Percentiles rank a stretch among this genome's conserved stretches.
phyloP scores from a whole-genome alignment of 2,888 invertebrate genomes.

The Rosalia funebris region DNA sequence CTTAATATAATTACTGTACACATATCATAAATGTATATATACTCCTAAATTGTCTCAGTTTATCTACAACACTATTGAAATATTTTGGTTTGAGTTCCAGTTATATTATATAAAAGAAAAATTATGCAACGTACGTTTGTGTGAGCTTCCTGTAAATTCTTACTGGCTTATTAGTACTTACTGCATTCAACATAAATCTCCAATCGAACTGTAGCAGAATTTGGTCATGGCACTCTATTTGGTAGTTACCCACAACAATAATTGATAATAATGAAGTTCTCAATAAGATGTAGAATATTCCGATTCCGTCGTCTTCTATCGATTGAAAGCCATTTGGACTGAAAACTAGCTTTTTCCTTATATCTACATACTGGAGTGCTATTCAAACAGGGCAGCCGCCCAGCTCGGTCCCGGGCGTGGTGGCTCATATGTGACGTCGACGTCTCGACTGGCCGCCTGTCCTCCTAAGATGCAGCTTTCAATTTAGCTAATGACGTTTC shows the following conservation, averaged over 20 bases:
- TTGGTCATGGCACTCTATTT: constrained; percentile 19
- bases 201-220: constrained; percentile 2
- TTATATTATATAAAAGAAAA: no score
- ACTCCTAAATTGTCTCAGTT: no score
- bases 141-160: no score
- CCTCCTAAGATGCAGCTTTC: constrained; percentile 64
- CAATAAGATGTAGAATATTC: constrained; percentile 40
- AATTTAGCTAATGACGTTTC: constrained; percentile 66
- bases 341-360: constrained; percentile 59
- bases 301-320: constrained; percentile 55
- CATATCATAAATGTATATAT: no score
- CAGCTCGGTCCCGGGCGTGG: constrained; percentile 45
- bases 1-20: no score
- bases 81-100: no score
- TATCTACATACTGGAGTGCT: constrained; percentile 64
- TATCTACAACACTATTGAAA: no score
- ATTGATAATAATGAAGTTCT: constrained; percentile 49
- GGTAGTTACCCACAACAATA: constrained; percentile 22
- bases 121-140: no score
- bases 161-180: no score
- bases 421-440: constrained; percentile 44
- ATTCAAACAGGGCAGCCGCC: constrained; percentile 60
- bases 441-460: constrained; percentile 52
- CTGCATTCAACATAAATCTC: background rate
- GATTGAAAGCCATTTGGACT: constrained; percentile 59